Conservation (phyloP, 92 coral and sea anemone species). For the Galaxea fascicularis region DNA sequence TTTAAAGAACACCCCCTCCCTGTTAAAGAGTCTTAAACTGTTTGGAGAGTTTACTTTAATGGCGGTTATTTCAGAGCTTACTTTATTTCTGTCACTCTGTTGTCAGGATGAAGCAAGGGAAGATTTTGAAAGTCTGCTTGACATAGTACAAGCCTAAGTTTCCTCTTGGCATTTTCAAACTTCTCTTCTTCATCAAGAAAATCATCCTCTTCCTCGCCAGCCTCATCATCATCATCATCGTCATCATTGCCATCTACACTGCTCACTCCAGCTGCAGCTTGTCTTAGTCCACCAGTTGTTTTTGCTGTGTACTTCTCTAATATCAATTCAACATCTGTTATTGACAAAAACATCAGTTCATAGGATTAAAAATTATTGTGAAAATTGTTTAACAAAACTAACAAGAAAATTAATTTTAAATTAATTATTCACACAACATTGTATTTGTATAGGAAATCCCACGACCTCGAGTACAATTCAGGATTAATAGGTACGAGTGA, state of each 20-base stretch:
- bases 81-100: slow-evolving; percentile 56
- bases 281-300: slow-evolving; percentile 23
- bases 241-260: slow-evolving; percentile 37
- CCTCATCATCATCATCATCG: slow-evolving; percentile 51
- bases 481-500: too few relatives aligned
- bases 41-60: too few relatives aligned
- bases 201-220: slow-evolving; percentile 77
- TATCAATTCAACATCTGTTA: slow-evolving; percentile 65
- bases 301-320: slow-evolving; percentile 72
- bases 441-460: too few relatives aligned
- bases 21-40: too few relatives aligned
- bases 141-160: slow-evolving; percentile 81
- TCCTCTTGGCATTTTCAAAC: slow-evolving; percentile 81
- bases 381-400: too few relatives aligned
- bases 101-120: slow-evolving; percentile 79
- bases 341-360: neutral
- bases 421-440: too few relatives aligned
- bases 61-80: neutral
- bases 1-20: too few relatives aligned
- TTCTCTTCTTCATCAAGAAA: slow-evolving; percentile 74
- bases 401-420: too few relatives aligned
- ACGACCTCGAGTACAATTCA: too few relatives aligned
- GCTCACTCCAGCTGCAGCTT: neutral
- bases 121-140: slow-evolving; percentile 87
- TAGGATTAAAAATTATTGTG: too few relatives aligned